phyloP scores from a whole-genome alignment of 2,888 invertebrate genomes.

The Eucriotettix oculatus region DNA sequence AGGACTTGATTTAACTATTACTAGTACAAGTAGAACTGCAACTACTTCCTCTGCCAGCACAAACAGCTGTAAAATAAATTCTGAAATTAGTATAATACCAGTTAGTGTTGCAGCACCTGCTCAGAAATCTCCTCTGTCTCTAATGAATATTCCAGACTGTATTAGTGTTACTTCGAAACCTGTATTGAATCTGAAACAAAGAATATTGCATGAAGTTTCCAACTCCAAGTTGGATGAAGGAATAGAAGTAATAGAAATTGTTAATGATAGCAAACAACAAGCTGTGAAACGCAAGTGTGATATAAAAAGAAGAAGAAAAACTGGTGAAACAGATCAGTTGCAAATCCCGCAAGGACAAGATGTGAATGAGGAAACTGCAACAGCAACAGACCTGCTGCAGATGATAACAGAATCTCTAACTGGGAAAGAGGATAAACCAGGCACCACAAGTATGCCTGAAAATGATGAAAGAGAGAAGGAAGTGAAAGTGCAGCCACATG shows the following conservation, averaged over 20 bases:
- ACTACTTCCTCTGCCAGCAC: neutral
- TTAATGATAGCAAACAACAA: neutral
- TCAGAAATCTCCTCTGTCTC: neutral
- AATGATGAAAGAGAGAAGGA: neutral
- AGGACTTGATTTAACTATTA: neutral
- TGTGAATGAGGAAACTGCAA: slow-evolving; percentile 23
- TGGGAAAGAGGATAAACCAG: neutral
- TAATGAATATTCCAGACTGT: slow-evolving; percentile 11
- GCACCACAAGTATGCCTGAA: neutral
- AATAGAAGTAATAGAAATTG: slow-evolving; percentile 9
- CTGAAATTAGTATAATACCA: slow-evolving; percentile 3
- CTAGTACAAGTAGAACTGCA: neutral
- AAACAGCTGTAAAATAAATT: slow-evolving; percentile 1
- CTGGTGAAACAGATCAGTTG: neutral
- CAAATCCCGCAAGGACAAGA: neutral
- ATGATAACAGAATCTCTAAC: slow-evolving; percentile 17
- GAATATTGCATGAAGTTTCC: slow-evolving; percentile 18
- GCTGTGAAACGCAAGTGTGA: slow-evolving; percentile 1
- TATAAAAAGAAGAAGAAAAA: slow-evolving; percentile 5
- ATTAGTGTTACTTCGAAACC: slow-evolving; percentile 10
- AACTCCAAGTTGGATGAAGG: slow-evolving; percentile 13
- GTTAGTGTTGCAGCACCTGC: slow-evolving; percentile 15
- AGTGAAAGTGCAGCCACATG: neutral
- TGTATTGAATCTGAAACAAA: slow-evolving; percentile 17
- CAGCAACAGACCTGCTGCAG: slow-evolving; percentile 27